These are phyloP conservation scores for Thalassoma bifasciatum DNA, from an alignment of 2,113 vertebrate genomes.

Conservation along the genomic window DNA sequence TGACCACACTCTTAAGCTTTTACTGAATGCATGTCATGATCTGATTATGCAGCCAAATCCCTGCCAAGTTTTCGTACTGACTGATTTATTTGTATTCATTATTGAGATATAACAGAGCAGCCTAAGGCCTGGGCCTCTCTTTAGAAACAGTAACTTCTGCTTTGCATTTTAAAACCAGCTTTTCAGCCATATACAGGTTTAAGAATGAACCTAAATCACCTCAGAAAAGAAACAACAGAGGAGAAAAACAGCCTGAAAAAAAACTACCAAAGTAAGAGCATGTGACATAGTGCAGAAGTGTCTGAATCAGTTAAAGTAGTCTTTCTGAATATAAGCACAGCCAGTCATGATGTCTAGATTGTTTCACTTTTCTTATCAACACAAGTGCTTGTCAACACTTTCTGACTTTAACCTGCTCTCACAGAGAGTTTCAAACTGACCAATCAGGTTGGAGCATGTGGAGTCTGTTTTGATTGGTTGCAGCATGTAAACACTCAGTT, in stretches of 20 bases:
- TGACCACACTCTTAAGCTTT: slow-evolving; percentile 45
- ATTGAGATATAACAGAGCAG: slow-evolving; percentile 36
- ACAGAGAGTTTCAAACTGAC: slow-evolving; percentile 39
- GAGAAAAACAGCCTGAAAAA: neutral
- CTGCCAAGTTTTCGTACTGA: slow-evolving; percentile 53
- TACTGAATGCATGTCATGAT: slow-evolving; percentile 45
- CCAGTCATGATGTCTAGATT: neutral
- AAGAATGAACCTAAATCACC: slow-evolving; percentile 12
- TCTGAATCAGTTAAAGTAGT: slow-evolving; percentile 11
- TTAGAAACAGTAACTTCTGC: slow-evolving; percentile 24
- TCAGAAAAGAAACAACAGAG: neutral
- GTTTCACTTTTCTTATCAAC: no score
- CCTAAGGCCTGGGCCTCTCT: slow-evolving; percentile 10
- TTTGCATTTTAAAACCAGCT: slow-evolving; percentile 15
- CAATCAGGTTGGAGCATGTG: slow-evolving; percentile 50
- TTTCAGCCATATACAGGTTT: neutral
- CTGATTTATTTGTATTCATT: slow-evolving; percentile 62
- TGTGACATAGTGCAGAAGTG: slow-evolving; percentile 1
- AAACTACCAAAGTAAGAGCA: slow-evolving; percentile 4
- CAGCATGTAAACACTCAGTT: neutral
- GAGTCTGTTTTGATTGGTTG: slow-evolving; percentile 21
- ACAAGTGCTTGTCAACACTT: slow-evolving; percentile 3
- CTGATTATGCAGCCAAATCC: slow-evolving; percentile 34
- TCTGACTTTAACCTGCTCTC: neutral
- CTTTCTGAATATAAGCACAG: slow-evolving; percentile 22